Percentiles rank a stretch among this genome's conserved stretches.
These are phyloP conservation scores for Meliscaeva auricollis DNA, from an alignment of 2,888 invertebrate genomes.

Conservation along the genomic window DNA sequence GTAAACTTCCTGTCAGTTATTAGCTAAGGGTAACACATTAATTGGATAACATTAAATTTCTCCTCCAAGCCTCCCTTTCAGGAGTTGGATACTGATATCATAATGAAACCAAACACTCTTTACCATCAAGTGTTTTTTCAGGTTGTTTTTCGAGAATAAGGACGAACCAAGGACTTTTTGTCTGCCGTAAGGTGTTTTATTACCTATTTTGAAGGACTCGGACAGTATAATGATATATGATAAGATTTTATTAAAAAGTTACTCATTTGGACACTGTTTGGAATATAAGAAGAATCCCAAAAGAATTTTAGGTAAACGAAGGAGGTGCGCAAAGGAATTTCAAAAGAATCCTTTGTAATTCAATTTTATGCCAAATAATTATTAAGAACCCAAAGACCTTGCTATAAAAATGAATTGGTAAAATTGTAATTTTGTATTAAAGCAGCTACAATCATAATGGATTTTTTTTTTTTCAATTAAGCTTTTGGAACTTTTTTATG, in stretches of 20 bases:
- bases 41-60: conserved; percentile 10
- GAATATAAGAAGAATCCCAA: neutral
- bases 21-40: conserved; percentile 3
- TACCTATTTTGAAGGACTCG: conserved; percentile 4
- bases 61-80: neutral
- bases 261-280: neutral
- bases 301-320: neutral
- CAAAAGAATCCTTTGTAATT: conserved; percentile 25
- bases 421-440: neutral
- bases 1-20: conserved; percentile 4
- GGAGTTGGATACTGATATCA: conserved; percentile 4
- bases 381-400: neutral
- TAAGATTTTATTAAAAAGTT: neutral
- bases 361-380: conserved; percentile 13
- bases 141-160: neutral
- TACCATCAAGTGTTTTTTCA: neutral
- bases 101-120: neutral
- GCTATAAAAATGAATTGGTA: neutral
- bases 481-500: neutral
- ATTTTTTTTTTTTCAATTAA: neutral
- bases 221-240: conserved; percentile 3
- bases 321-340: neutral
- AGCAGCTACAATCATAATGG: conserved; percentile 6
- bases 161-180: neutral
- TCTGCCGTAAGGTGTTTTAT: neutral